A percentile compares a stretch with the other conserved stretches of the same genome.
Evolutionary conservation across 2,113 vertebrate species (phyloP).

Genomic region (Entomyzon cyanotis): DNA sequence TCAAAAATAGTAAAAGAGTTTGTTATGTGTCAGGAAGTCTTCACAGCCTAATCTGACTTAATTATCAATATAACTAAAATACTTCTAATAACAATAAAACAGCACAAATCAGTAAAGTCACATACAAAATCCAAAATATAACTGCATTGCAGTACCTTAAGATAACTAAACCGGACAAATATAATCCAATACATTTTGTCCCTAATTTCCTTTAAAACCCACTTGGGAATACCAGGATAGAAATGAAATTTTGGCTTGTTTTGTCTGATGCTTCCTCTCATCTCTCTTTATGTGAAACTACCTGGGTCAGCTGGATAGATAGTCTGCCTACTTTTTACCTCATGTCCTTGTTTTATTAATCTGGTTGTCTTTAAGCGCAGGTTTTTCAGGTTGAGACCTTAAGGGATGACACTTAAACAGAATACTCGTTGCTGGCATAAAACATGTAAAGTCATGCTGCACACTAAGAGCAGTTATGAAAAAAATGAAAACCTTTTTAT

Average conservation of each 20-base stretch:
- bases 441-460: background rate
- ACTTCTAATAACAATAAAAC: conserved; percentile 4
- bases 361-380: conserved; percentile 3
- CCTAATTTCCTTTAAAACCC: background rate
- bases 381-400: background rate
- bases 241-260: conserved; percentile 10
- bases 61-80: background rate
- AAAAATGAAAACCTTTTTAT: background rate
- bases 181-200: background rate
- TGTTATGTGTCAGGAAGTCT: background rate
- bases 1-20: background rate
- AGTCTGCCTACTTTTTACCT: background rate
- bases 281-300: conserved; percentile 7
- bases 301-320: background rate
- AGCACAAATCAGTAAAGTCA: background rate
- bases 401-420: background rate
- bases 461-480: background rate
- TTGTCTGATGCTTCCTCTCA: background rate
- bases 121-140: background rate
- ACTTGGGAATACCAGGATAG: background rate
- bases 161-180: background rate
- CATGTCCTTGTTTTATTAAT: conserved; percentile 11
- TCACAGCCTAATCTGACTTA: background rate
- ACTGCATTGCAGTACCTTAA: background rate
- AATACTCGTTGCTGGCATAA: background rate